Base-by-base conservation (phyloP, 2,113 vertebrate species). In the Heliornis fulica region DNA sequence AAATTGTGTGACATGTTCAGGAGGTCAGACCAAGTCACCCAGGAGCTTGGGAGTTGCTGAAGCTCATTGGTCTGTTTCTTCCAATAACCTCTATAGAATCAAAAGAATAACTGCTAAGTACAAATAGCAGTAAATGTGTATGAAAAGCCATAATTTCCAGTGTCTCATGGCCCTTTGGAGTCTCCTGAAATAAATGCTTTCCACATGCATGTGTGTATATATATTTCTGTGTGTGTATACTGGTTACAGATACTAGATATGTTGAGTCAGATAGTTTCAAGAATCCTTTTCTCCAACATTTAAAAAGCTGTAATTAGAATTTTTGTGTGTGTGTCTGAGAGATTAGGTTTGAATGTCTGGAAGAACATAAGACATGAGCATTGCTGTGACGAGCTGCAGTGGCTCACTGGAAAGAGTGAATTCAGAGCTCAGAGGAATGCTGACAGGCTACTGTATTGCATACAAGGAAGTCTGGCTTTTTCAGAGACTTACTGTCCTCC, bases 21-120 rank as follows among this genome's bases (percentile, higher is more conserved):
- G 17, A 68, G 60, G 32, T 93, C 72, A 81, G 54, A 28, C 29
- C 22, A 21, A 32, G 41, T 41, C 63, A 48, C 50, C 21, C 1
- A 2, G 10, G 20, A 31, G 7, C 59, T 83, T 59, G 0, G 0
- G 63, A 69, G 45, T 77, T 1, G 2, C 64, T 86, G 50, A 29
- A 77, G 48, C 43, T 43, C 70, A 34, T 77, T 22, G 26, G 22
- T 64, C 31, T 65, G 2, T 83, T 79, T 76, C 50, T 57, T 83
- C 60, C 18, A 22, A 0, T 81, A 15, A 36, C 89, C 20, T 81
- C 60, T 54, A 43, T 9, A 45, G 65, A 79, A 75, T 69, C 43
- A 56, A 72, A 88, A 84, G 29, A 59, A 43, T 64, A 75, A 40
- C 36, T 50, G 56, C 31, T 76, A 59, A 66, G 41, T 71, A 57